These are phyloP conservation scores for Zapus hudsonius DNA, from an alignment of 2,113 vertebrate species.

Conservation along the genomic window DNA sequence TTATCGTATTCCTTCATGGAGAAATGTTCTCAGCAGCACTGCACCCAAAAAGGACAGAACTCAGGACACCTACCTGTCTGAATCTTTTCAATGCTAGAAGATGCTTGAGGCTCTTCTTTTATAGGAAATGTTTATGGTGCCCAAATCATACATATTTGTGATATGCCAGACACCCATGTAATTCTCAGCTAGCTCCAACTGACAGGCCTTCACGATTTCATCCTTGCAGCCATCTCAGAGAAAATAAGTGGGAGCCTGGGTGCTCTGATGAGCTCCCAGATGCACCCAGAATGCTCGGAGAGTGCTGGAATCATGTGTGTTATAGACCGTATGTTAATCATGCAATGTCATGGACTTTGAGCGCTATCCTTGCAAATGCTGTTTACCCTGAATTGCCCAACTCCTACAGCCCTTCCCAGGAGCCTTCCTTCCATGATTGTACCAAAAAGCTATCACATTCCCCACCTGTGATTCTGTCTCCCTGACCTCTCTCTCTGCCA, in stretches of 20 bases:
- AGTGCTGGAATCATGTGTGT: not conserved
- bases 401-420: not conserved
- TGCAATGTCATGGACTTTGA: no score
- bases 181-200: not conserved
- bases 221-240: not conserved
- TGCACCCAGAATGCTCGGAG: not conserved
- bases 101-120: not conserved
- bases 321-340: not conserved
- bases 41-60: not conserved
- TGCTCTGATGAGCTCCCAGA: not conserved
- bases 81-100: not conserved
- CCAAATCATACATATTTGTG: not conserved
- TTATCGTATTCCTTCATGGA: not conserved
- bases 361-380: not conserved
- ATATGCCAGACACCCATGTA: not conserved
- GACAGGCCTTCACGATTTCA: not conserved
- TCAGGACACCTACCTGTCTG: not conserved
- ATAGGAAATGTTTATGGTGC: not conserved
- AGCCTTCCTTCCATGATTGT: not conserved
- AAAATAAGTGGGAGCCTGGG: not conserved
- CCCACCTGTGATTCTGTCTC: not conserved
- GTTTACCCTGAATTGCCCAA: not conserved
- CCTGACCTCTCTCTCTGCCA: not conserved
- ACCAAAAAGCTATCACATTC: not conserved
- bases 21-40: not conserved